Percentiles rank a stretch among this genome's conserved stretches.
Evolutionary conservation across 1,140 invertebrate species (phyloP).

Genomic region (Euura lappo): DNA sequence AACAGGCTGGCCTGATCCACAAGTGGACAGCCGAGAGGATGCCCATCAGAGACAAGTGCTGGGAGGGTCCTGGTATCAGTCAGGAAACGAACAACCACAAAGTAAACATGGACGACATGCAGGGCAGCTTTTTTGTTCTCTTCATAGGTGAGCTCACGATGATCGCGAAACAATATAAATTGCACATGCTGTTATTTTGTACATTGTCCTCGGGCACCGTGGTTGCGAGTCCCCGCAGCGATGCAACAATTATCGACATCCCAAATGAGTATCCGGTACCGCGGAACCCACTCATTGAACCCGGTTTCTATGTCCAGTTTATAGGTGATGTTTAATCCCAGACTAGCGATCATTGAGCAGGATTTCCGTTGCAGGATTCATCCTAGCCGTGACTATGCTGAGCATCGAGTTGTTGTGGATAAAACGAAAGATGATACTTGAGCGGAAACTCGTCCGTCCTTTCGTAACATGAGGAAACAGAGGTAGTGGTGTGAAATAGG

Average conservation of each 20-base stretch:
- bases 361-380: constrained; percentile 60
- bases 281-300: constrained; percentile 16
- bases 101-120: constrained; percentile 87
- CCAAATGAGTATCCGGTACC: constrained; percentile 15
- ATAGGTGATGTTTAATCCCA: constrained; percentile 14
- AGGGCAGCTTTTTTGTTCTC: constrained; percentile 85
- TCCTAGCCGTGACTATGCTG: constrained; percentile 61
- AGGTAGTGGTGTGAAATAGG: neutral
- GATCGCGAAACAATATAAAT: constrained; percentile 6
- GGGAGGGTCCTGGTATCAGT: constrained; percentile 62
- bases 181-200: constrained; percentile 10
- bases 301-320: constrained; percentile 6
- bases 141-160: constrained; percentile 68
- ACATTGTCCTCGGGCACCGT: constrained; percentile 9
- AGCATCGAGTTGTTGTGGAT: constrained; percentile 63
- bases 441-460: constrained; percentile 66
- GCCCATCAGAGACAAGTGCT: constrained; percentile 82
- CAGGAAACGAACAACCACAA: constrained; percentile 81
- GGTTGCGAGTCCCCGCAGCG: constrained; percentile 29
- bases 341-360: constrained; percentile 12
- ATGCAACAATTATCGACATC: neutral
- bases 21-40: constrained; percentile 82
- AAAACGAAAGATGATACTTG: constrained; percentile 54
- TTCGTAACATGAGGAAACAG: constrained; percentile 56
- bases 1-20: constrained; percentile 82